A percentile compares a stretch with the other conserved stretches of the same genome.
Conservation (phyloP, 2,797 vertebrate genomes). For the Dermochelys coriacea region DNA sequence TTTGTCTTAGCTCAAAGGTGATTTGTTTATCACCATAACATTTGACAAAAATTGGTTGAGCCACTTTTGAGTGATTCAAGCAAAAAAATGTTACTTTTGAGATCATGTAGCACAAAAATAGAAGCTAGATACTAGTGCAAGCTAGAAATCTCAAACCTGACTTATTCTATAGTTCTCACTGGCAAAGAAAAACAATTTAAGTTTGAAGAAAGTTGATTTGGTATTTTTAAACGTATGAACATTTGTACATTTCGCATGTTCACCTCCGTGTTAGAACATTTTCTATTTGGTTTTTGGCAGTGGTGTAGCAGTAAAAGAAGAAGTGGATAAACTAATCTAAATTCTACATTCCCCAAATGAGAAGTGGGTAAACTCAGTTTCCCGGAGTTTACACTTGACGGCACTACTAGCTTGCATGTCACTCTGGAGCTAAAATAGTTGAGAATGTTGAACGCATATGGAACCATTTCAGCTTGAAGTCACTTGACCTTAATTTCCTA, state of each 20-base stretch:
- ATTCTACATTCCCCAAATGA: no score
- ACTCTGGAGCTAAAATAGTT: neutral
- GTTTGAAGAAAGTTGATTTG: neutral
- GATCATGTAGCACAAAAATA: neutral
- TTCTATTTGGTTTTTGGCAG: neutral
- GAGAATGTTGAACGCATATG: neutral
- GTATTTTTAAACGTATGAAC: neutral
- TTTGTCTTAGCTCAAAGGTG: conserved; percentile 9
- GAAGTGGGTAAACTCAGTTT: no score
- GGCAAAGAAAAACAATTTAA: neutral
- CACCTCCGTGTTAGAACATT: neutral
- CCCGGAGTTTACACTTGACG: no score
- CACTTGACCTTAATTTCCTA: neutral
- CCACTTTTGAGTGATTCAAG: neutral
- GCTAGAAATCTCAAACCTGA: neutral
- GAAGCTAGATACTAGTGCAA: neutral
- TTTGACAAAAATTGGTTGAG: conserved; percentile 6
- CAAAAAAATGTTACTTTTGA: neutral
- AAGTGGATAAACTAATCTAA: neutral
- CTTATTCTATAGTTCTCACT: neutral
- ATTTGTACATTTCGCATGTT: neutral
- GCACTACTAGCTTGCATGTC: neutral
- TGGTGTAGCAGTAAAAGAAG: neutral
- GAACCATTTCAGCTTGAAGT: neutral
- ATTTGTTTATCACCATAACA: neutral